Percentiles rank a stretch among this genome's conserved stretches.
Evolutionary conservation across 2,797 vertebrate genomes (phyloP).

Genomic region (Stomatorhinus walkeri): DNA sequence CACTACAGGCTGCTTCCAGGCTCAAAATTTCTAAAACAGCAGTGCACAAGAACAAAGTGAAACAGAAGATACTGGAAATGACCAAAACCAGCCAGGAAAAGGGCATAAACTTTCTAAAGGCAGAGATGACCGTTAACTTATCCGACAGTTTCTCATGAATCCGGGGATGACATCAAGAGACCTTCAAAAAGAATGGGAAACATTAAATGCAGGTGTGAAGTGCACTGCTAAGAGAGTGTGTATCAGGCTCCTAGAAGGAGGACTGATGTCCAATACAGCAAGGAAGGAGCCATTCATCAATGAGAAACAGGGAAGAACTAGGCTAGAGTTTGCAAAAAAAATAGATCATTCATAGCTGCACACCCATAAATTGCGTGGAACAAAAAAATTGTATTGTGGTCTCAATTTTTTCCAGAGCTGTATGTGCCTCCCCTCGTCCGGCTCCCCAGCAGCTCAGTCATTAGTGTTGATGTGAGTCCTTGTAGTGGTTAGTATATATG

Average conservation of each 20-base stretch:
- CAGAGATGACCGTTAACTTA: not conserved
- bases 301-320: not conserved
- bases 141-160: not conserved
- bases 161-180: not conserved
- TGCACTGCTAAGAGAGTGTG: not conserved
- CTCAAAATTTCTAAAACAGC: not conserved
- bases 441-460: not conserved
- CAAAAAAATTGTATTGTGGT: not conserved
- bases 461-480: not conserved
- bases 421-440: not conserved
- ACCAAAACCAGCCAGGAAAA: not conserved
- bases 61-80: not conserved
- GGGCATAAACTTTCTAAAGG: not conserved
- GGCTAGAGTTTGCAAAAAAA: not conserved
- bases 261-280: not conserved
- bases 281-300: not conserved
- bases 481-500: not conserved
- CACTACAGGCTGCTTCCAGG: not conserved
- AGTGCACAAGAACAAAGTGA: not conserved
- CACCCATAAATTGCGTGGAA: not conserved
- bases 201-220: not conserved
- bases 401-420: not conserved
- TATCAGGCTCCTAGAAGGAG: not conserved
- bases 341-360: not conserved
- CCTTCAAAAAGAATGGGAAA: not conserved